Evolutionary conservation across 2,797 vertebrate genomes (phyloP), one percentile per base, ranked within the genome.

Genomic region (Helarctos malayanus): DNA sequence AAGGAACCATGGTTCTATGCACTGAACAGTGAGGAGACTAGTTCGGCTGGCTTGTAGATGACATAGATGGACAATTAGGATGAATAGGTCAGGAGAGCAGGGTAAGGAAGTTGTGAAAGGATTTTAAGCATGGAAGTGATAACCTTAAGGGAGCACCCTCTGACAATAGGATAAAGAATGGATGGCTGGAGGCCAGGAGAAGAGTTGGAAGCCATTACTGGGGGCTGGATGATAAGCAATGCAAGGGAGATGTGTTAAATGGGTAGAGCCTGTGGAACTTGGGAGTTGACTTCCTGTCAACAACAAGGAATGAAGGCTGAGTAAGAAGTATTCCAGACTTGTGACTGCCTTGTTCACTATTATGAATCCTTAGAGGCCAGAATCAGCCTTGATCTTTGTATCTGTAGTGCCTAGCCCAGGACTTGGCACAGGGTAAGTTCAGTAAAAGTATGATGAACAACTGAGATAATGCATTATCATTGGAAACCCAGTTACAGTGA

Each of bases 401-500:
- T 79, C 18, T 19, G 0, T 9, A 32, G 18, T n/a, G 10, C 54
- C 57, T 82, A 3, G 13, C 41, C 41, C 45, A 35, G 41, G 32
- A 29, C 10, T 2, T 21, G 3, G 41, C n/a, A 45, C 14, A 0
- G 56, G 56, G 38, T 11, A 35, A 61, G 47, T 25, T 61, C 6
- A 4, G 1, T 81, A 79, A n/a, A 47, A 41, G 19, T 93, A 81
- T 75, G 63, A 21, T 80, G 49, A 68, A 38, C 71, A 57, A 15
- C 85, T 49, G 54, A 92, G 59, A 94, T 86, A 61, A 76, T 79
- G 61, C 35, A 61, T 27, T 69, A 25, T 73, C 63, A 12, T n/a
- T 90, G 52, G 89, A 96, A 92, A 82, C 45, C 49, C 47, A 63
- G 41, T 84, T 76, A 89, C 15, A 76, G 86, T 54, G 81, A 23